Percentiles rank a stretch among this genome's conserved stretches.
Conservation (phyloP, 2,888 invertebrate species). For the Aethes cnicana region DNA sequence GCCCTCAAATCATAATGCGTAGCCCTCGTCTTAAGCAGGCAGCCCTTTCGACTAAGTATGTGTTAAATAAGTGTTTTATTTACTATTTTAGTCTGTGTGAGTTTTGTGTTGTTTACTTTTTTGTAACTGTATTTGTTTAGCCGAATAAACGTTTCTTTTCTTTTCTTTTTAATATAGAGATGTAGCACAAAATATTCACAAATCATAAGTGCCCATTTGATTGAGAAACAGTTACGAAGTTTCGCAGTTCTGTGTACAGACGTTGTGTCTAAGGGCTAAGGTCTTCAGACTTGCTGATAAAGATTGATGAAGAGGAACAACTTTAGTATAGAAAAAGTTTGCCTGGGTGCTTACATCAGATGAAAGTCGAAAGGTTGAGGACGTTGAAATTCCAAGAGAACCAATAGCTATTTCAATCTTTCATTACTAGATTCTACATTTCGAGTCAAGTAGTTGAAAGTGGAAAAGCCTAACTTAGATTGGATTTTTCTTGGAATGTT, state of each 20-base stretch:
- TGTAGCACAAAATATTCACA: too few relatives aligned
- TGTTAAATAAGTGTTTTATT: too few relatives aligned
- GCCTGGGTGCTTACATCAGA: conserved; percentile 4
- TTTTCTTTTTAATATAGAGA: too few relatives aligned
- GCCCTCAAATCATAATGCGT: too few relatives aligned
- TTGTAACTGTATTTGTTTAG: not conserved
- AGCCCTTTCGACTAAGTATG: too few relatives aligned
- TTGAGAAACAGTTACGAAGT: conserved; percentile 2
- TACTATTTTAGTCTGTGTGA: too few relatives aligned
- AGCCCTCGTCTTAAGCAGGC: too few relatives aligned
- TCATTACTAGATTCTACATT: conserved; percentile 3
- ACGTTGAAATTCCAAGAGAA: conserved; percentile 4
- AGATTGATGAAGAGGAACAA: conserved; percentile 26
- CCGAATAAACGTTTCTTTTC: too few relatives aligned
- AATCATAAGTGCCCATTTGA: too few relatives aligned
- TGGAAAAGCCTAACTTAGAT: not conserved
- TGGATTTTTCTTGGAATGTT: not conserved
- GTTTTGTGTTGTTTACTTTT: too few relatives aligned
- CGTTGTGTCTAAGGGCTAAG: too few relatives aligned
- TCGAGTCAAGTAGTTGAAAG: not conserved
- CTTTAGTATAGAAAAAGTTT: conserved; percentile 16
- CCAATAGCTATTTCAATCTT: conserved; percentile 6
- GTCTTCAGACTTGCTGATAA: conserved; percentile 16
- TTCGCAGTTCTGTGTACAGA: not conserved
- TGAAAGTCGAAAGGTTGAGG: conserved; percentile 18